A percentile compares a stretch with the other conserved stretches of the same genome.
These are phyloP conservation scores for Ophion ventricosus DNA, from an alignment of 2,888 invertebrate genomes.

Conservation along the genomic window DNA sequence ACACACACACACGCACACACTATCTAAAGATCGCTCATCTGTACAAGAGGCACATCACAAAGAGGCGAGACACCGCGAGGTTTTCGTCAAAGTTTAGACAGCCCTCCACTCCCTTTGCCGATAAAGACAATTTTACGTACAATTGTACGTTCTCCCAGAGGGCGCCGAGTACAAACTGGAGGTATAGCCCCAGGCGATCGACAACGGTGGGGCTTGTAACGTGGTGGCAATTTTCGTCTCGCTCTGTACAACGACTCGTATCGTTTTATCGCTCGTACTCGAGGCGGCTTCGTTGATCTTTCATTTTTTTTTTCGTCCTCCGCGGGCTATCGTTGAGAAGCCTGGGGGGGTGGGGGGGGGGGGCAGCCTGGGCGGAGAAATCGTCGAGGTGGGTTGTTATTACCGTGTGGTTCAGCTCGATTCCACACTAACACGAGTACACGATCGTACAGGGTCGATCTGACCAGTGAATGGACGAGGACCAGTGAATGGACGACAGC, in stretches of 20 bases:
- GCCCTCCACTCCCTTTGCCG: background rate
- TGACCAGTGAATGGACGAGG: too few species aligned
- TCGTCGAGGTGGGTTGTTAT: too few species aligned
- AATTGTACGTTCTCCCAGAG: slow-evolving; percentile 53
- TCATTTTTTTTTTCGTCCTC: slow-evolving; percentile 12
- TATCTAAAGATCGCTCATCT: background rate
- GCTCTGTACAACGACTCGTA: slow-evolving; percentile 68
- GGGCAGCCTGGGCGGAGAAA: too few species aligned
- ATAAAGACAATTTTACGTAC: background rate
- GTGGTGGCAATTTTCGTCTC: slow-evolving; percentile 75
- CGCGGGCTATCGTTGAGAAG: background rate
- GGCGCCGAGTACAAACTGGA: slow-evolving; percentile 78
- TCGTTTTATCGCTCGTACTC: slow-evolving; percentile 63
- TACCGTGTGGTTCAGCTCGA: background rate
- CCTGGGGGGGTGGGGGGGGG: background rate
- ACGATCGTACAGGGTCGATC: background rate
- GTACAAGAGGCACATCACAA: background rate
- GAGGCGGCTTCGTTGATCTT: slow-evolving; percentile 64
- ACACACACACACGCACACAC: slow-evolving; percentile 16
- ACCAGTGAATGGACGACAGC: too few species aligned
- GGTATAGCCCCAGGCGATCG: slow-evolving; percentile 67
- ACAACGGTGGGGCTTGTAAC: slow-evolving; percentile 75
- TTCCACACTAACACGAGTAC: background rate
- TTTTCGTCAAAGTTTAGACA: background rate
- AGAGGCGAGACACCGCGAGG: too few species aligned